Base-by-base conservation (phyloP, 2,797 vertebrate genomes). In the Chlorospingus semifuscus region DNA sequence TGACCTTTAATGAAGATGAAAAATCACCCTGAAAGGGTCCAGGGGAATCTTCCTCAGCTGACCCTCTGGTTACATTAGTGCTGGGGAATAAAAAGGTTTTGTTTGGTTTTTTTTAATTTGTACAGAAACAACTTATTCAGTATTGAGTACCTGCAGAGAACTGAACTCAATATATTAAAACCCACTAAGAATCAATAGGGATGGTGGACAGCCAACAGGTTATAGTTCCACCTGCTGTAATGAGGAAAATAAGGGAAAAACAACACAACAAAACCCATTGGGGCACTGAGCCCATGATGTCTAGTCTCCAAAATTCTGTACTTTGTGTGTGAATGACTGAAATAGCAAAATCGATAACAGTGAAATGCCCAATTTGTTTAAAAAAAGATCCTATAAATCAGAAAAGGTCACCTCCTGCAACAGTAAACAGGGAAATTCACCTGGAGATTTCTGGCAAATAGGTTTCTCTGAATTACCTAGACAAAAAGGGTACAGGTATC, bases 11-110 rank as follows among this genome's bases (percentile, higher is more conserved):
- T 15, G 34, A 53, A 60, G n/a, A 23, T 53, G 39, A 69, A 63
- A 36, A 63, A 69, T 69, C 0, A 0, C 30, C 30, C 41, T 49
- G 49, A 32, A 36, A 7, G 15, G 6, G 12, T 42, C 22, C 4
- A 5, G 12, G 22, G 12, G 22, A 56, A 32, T 27, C 21, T 18
- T 50, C 27, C 44, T 42, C 32, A 75, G 32, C 6, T 34, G 22
- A 57, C 3, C 6, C 20, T 4, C 30, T 15, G 26, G 9, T 55
- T 55, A 32, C 21, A 16, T 36, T 34, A 26, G 2, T 55, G 41
- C 6, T 56, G 26, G 32, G 21, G 18, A 63, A 41, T 19, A 6
- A 55, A 70, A 63, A 55, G 4, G 9, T 30, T 21, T 34, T 15
- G 3, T 52, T 52, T 12, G 5, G 11, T 2, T 30, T n/a, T 42